Percentiles rank a stretch among this genome's conserved stretches.
Conservation (phyloP, 2,888 invertebrate species). For the Ophraella communa region DNA sequence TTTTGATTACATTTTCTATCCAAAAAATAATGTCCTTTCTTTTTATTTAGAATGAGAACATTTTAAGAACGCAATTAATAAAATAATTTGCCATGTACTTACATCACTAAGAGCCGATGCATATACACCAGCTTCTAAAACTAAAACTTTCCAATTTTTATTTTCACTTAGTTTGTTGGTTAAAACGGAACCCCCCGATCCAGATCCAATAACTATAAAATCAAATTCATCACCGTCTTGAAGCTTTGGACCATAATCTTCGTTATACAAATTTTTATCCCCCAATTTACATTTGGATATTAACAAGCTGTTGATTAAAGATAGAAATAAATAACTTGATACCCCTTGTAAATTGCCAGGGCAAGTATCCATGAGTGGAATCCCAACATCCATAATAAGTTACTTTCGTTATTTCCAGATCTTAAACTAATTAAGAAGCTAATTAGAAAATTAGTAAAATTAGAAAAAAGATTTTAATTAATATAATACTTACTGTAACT, state of each 20-base stretch:
- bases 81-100: too few relatives aligned
- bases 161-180: constrained; percentile 62
- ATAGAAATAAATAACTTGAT: constrained; percentile 63
- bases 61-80: too few relatives aligned
- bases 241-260: constrained; percentile 41
- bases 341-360: constrained; percentile 49
- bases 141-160: constrained; percentile 59
- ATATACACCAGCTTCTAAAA: constrained; percentile 64
- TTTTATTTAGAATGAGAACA: too few relatives aligned
- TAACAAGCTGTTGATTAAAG: constrained; percentile 66
- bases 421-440: not conserved
- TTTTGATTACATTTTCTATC: too few relatives aligned
- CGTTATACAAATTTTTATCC: constrained; percentile 42
- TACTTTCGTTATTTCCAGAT: not conserved
- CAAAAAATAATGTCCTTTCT: too few relatives aligned
- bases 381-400: not conserved
- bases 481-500: not conserved
- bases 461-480: not conserved
- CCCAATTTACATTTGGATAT: constrained; percentile 65
- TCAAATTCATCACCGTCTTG: constrained; percentile 56
- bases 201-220: constrained; percentile 63
- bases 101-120: constrained; percentile 58
- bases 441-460: not conserved
- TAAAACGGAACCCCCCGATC: constrained; percentile 64
- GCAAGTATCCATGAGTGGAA: constrained; percentile 26